Conservation (phyloP, 2,113 vertebrate species). For the Euleptes europaea region DNA sequence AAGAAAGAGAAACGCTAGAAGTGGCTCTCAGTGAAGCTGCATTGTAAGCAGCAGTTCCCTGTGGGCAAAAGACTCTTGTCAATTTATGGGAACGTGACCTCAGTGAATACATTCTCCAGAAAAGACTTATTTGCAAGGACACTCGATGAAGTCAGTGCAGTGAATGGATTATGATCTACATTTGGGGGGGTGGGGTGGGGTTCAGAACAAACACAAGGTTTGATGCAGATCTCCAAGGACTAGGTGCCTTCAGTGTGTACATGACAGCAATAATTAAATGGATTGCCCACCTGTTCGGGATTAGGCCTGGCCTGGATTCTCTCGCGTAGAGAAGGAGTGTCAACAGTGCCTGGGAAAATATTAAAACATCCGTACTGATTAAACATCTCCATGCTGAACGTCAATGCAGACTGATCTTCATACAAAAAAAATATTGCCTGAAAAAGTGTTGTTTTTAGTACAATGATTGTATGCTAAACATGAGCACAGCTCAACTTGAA, state of each 20-base stretch:
- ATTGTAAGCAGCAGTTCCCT: background rate
- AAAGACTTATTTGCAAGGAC: background rate
- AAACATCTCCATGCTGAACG: background rate
- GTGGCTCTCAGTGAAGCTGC: background rate
- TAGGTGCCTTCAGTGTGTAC: too few species aligned
- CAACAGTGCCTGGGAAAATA: constrained; percentile 84
- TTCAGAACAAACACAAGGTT: background rate
- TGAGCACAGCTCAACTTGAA: too few species aligned
- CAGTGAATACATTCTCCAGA: background rate
- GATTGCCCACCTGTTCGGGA: constrained; percentile 85
- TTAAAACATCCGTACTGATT: constrained; percentile 34
- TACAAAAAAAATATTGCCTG: background rate
- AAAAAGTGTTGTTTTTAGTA: background rate
- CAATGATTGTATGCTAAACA: background rate
- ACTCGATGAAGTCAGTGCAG: background rate
- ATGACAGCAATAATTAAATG: background rate
- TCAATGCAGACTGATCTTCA: background rate
- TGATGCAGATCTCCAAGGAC: background rate
- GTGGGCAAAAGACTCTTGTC: background rate
- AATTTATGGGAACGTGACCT: background rate
- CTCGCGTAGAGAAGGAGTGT: constrained; percentile 89
- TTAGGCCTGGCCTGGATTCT: constrained; percentile 87
- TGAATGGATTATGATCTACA: background rate
- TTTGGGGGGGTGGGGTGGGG: rapidly evolving
- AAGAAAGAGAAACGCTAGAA: background rate